Percentiles rank a stretch among this genome's conserved stretches.
Conservation (phyloP, 2,888 invertebrate genomes). For the Panopea generosa region DNA sequence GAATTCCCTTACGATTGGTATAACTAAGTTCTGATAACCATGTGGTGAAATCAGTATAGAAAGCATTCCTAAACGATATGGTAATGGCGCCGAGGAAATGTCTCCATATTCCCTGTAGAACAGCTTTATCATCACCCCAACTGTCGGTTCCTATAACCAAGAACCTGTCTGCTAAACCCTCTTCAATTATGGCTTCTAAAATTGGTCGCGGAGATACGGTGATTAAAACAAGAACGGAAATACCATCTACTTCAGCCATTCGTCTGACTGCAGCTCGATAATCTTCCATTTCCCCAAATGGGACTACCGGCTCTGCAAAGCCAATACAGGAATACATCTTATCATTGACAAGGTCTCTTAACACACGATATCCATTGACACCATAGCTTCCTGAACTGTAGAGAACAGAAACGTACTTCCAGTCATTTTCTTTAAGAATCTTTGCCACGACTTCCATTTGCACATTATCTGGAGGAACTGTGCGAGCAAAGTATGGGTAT, state of each 20-base stretch:
- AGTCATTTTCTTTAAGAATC: constrained; percentile 81
- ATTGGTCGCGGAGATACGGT: constrained; percentile 66
- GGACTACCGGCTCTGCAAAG: constrained; percentile 47
- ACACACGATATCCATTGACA: constrained; percentile 42
- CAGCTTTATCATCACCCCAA: constrained; percentile 49
- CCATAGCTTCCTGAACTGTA: constrained; percentile 68
- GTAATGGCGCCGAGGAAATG: constrained; percentile 65
- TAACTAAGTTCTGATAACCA: constrained; percentile 72
- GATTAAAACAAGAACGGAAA: constrained; percentile 80
- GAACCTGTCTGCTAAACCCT: constrained; percentile 67
- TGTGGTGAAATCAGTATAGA: constrained; percentile 72
- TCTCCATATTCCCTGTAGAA: constrained; percentile 37
- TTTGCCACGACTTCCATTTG: constrained; percentile 78
- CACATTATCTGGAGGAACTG: constrained; percentile 73
- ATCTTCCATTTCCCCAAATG: constrained; percentile 52
- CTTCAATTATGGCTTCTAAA: constrained; percentile 65
- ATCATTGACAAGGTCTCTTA: constrained; percentile 46
- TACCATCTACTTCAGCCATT: constrained; percentile 58
- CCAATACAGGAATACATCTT: constrained; percentile 63
- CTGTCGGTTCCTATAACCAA: constrained; percentile 75
- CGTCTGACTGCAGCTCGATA: constrained; percentile 56
- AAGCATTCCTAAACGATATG: constrained; percentile 60
- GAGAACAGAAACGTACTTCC: constrained; percentile 84
- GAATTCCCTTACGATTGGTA: constrained; percentile 75
- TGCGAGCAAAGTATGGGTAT: constrained; percentile 77